These are phyloP conservation scores for Euschistus heros DNA, from an alignment of 1,140 invertebrate species.

Conservation along the genomic window DNA sequence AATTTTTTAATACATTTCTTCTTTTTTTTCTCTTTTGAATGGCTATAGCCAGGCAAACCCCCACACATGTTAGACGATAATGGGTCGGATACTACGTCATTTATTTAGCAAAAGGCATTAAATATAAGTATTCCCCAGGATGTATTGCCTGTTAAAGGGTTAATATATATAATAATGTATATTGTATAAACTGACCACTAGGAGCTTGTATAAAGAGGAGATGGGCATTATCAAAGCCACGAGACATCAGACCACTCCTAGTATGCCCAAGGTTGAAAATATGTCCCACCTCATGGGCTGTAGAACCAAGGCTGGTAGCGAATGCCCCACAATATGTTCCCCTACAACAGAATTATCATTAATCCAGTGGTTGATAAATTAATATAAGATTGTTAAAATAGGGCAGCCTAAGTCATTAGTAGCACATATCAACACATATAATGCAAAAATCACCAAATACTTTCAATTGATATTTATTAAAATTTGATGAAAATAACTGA, in stretches of 20 bases:
- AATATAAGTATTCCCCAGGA: too few species aligned
- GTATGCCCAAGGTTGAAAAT: slow-evolving; percentile 91
- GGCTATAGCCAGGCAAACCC: too few species aligned
- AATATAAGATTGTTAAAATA: background rate
- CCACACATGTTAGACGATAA: too few species aligned
- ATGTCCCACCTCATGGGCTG: slow-evolving; percentile 88
- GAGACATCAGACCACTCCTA: slow-evolving; percentile 81
- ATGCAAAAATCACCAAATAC: background rate
- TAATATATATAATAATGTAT: too few species aligned
- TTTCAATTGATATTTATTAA: background rate
- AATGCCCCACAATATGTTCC: slow-evolving; percentile 78
- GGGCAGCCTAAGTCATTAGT: too few species aligned
- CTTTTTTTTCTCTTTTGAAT: too few species aligned
- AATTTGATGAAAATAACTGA: background rate
- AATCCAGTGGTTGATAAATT: background rate
- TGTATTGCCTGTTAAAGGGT: too few species aligned
- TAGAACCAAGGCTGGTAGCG: slow-evolving; percentile 84
- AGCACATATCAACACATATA: too few species aligned
- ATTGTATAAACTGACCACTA: slow-evolving; percentile 9
- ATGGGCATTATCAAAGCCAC: slow-evolving; percentile 82
- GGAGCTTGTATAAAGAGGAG: slow-evolving; percentile 52
- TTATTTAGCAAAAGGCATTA: too few species aligned
- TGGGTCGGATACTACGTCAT: too few species aligned
- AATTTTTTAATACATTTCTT: too few species aligned
- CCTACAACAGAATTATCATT: slow-evolving; percentile 38